Evolutionary conservation across 2,113 vertebrate genomes (phyloP), one percentile per base, ranked within the genome.

Genomic region (Terrapene triunguis): DNA sequence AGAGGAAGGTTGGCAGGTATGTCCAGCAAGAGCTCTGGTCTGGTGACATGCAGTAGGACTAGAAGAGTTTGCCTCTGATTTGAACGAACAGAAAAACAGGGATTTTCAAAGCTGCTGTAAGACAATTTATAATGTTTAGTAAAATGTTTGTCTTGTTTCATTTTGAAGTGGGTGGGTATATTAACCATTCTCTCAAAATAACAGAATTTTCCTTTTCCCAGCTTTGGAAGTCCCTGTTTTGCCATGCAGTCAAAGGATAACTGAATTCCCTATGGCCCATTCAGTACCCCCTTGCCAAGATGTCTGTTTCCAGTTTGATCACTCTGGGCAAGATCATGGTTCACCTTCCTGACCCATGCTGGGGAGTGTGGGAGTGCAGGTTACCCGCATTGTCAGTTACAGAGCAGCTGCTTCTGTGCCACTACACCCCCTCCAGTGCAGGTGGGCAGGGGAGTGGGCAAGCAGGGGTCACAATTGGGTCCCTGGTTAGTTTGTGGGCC

Each of bases 11-110:
- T 29, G 21, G 42, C 72, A 42, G 42, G 38, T 42, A 44, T 76
- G 42, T 76, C n/a, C 96, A 87, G 44, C 27, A 44, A 25, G 3
- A 27, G 89, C 94, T 93, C 65, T 72, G 14, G 16, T 38, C 16
- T 95, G 50, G n/a, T 91, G 50, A 50, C 11, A 76, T 51, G 6
- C n/a, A 17, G 24, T 76, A 25, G 72, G 72, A 27, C 72, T 80
- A 84, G 55, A 88, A 32, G 8, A 90, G 35, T 91, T 72, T 95
- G 48, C 57, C 38, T 86, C 82, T 62, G 89, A 35, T 91, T 92
- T 82, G 86, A 16, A 32, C 69, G 2, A 55, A 44, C 6, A 47
- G 80, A 94, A 96, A 95, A 55, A 2, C 27, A 85, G 87, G 42
- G 72, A 11, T 17, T 82, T 29, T 78, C 55, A 82, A 42, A 89